Base-by-base conservation (phyloP, 2,113 vertebrate species). In the Scomber colias region DNA sequence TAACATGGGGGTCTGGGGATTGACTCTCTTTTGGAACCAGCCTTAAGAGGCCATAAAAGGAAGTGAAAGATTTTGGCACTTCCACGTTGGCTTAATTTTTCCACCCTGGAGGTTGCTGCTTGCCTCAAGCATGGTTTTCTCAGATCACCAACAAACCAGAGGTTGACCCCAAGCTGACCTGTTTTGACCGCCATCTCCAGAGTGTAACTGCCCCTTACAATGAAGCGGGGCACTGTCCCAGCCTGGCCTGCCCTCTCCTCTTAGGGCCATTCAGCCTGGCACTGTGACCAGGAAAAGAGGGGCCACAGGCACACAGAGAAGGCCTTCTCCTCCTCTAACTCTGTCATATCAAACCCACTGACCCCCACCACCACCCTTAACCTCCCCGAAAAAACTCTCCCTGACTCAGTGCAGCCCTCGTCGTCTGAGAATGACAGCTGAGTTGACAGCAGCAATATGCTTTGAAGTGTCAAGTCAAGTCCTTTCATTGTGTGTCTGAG, bases 391-490 rank as follows among this genome's bases (percentile, higher is more conserved):
- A 95, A 91, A 92, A 89, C 84, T 86, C 59, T 0, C 65, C 75
- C 80, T 92, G 83, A 62, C 82, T 82, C 64, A 11, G 55, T 48
- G 1, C 63, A 3, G 78, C 83, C 92, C 91, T 90, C 86, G 92
- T 96, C 94, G 87, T 93, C 96, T 94, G 90, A 94, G 94, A 95
- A 94, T 97, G 96, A 97, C 95, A 81, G 95, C 95, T 93, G 55
- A 94, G 95, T 96, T 97, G 97, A 97, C 96, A 97, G 96, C 95
- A 96, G 95, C 96, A 97, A 96, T 97, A 97, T 96, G 97, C 96
- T 97, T 96, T 98, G 95, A 97, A 97, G 96, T 96, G 96, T 95
- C 95, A 90, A 97, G 96, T 96, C 95, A 94, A 92, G 96, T 96
- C 93, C 95, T 90, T 94, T 96, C 93, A 96, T 97, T 97, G 96